Conservation (phyloP, 2,113 vertebrate species). For the Grantiella picta region DNA sequence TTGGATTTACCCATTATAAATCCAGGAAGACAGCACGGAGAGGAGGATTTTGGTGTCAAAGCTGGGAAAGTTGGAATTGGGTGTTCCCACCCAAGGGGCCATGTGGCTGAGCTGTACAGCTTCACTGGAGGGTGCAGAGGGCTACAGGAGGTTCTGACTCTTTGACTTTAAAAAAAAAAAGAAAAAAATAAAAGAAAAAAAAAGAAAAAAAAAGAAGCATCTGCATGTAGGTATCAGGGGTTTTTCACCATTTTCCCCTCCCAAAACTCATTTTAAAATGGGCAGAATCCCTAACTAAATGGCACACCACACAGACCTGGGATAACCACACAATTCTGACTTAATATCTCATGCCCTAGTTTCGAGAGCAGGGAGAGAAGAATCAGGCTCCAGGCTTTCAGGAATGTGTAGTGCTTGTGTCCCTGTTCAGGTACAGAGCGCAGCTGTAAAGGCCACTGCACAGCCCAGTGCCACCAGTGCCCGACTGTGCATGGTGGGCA, state of each 20-base stretch:
- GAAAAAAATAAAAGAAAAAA: neutral
- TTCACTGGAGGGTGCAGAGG: neutral
- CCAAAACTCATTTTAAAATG: neutral
- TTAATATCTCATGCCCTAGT: rapidly evolving
- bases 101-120: neutral
- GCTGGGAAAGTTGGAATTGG: neutral
- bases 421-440: neutral
- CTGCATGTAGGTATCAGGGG: neutral
- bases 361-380: neutral
- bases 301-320: neutral
- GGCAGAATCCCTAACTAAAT: neutral
- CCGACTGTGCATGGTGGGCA: neutral
- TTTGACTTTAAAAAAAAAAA: neutral
- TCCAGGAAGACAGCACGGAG: neutral
- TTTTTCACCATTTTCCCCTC: neutral
- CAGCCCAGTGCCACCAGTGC: neutral
- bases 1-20: neutral
- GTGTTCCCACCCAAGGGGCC: neutral
- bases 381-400: neutral
- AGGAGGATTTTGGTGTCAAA: neutral
- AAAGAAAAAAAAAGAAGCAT: neutral
- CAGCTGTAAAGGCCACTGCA: rapidly evolving
- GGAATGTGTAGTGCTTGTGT: rapidly evolving
- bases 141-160: neutral
- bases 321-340: neutral